Base-by-base conservation (phyloP, 2,797 vertebrate genomes). In the Enteromius radiatus region DNA sequence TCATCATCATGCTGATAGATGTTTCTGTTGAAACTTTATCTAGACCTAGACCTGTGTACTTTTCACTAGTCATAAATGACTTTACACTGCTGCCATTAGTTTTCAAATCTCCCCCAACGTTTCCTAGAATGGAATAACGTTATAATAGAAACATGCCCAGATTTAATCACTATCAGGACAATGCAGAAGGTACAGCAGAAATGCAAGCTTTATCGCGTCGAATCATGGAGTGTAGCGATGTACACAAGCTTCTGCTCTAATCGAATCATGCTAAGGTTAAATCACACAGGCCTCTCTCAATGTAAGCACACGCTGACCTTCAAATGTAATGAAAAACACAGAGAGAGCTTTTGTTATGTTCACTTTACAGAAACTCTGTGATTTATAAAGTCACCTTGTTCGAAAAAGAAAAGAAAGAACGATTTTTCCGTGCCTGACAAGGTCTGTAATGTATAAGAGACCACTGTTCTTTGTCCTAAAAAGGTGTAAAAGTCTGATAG, bases 341-440 rank as follows among this genome's bases (percentile, higher is more conserved):
- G 80, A 86, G 67, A 61, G 61, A 5, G n/a, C 63, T 26, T 69
- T 63, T 84, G 52, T 47, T 65, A 12, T 12, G 19, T 64, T 78
- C 69, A 64, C 54, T 76, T 68, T 43, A 67, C 56, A 68, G 31
- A 75, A 78, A 41, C 52, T 54, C 21, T 81, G 47, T 69, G 61
- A 80, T 81, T 74, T 79, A 23, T 43, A 84, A 85, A 85, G 86
- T 82, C 76, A 79, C 68, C 64, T 80, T 80, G 56, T 54, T 45
- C 12, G 14, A 61, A 14, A 61, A 3, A 28, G 2, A 12, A 5
- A 36, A 78, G 2, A 75, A 73, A 47, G 7, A 12, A 8, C 10
- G 3, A 23, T 47, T 59, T 65, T 70, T 76, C 36, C 59, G 23
- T 63, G 69, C 15, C 74, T 78, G 49, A 83, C 63, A 84, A 52